Percentiles rank a stretch among this genome's conserved stretches.
Evolutionary conservation across 2,113 vertebrate species (phyloP).

Genomic region (Callipepla californica): DNA sequence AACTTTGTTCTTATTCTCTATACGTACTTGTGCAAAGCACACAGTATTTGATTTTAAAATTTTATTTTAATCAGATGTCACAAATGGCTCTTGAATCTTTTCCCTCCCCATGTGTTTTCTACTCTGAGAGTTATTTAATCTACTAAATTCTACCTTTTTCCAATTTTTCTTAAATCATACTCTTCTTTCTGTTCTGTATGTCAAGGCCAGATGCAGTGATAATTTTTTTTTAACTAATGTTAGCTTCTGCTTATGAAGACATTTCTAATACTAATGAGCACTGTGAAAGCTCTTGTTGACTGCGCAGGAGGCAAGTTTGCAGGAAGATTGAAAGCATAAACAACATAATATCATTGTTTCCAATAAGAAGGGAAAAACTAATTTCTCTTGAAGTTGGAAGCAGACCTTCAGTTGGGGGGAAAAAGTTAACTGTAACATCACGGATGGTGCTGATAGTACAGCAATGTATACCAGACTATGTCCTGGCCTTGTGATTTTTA

Average conservation of each 20-base stretch:
- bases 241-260: background rate
- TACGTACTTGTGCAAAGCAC: background rate
- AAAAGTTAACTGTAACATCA: fast-evolving
- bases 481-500: conserved; percentile 14
- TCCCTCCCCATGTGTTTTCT: background rate
- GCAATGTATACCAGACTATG: background rate
- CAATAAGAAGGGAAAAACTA: background rate
- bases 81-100: background rate
- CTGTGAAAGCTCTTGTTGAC: background rate
- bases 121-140: background rate
- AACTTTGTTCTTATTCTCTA: background rate
- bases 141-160: background rate
- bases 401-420: background rate
- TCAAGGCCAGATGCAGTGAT: background rate
- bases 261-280: background rate
- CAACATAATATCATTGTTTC: background rate
- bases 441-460: background rate
- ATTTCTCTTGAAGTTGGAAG: background rate
- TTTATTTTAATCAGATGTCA: background rate
- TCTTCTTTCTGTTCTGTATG: background rate
- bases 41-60: background rate
- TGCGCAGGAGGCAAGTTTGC: background rate
- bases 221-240: background rate
- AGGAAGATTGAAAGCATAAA: background rate
- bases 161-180: background rate